Evolutionary conservation across 2,113 vertebrate genomes (phyloP).

Genomic region (Oophaga pumilio): DNA sequence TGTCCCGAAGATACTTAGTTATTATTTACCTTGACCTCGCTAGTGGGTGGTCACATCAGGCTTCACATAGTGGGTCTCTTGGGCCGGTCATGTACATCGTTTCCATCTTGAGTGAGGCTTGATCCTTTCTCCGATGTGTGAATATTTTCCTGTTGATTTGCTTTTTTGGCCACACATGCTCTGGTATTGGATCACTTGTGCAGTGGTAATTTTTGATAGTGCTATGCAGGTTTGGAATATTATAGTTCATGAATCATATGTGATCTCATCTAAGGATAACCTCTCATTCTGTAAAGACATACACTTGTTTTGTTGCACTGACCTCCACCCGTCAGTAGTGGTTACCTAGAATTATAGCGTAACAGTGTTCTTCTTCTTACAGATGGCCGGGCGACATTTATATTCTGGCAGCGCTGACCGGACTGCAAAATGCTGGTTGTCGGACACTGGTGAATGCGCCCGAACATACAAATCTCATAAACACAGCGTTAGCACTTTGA

Average conservation of each 20-base stretch:
- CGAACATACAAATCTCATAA: conserved; percentile 76
- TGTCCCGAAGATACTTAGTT: neutral
- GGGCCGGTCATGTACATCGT: neutral
- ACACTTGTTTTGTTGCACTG: neutral
- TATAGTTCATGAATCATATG: neutral
- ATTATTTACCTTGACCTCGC: neutral
- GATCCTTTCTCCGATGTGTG: neutral
- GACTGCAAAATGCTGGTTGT: conserved; percentile 79
- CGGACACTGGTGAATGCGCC: conserved; percentile 72
- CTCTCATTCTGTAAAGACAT: neutral
- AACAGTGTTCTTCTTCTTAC: conserved; percentile 55
- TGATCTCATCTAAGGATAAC: neutral
- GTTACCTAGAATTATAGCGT: neutral
- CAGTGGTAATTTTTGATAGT: neutral
- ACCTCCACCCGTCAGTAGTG: neutral
- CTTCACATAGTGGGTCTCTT: neutral
- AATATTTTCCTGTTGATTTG: neutral
- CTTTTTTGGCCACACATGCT: neutral
- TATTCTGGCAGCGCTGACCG: conserved; percentile 78
- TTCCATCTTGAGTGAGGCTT: neutral
- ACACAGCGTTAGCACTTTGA: conserved; percentile 79
- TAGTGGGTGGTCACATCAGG: neutral
- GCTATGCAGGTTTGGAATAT: neutral
- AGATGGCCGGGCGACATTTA: conserved; percentile 75
- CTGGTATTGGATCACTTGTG: neutral